Percentiles rank a stretch among this genome's conserved stretches.
Evolutionary conservation across 2,888 invertebrate genomes (phyloP).

Genomic region (Horisme vitalbata): DNA sequence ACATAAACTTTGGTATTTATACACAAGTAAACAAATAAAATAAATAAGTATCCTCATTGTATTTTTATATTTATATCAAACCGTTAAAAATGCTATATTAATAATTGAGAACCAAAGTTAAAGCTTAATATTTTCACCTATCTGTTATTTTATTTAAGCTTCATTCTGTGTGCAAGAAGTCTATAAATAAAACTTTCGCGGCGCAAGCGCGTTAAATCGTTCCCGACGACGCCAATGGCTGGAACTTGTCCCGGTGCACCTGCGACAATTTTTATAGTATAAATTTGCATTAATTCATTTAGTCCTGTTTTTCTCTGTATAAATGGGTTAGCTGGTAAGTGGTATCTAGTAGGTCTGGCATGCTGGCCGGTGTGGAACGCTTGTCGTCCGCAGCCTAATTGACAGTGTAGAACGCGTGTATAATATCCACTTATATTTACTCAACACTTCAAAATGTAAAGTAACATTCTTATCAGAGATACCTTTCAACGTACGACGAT

Average conservation of each 20-base stretch:
- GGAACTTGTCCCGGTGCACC: constrained; percentile 78
- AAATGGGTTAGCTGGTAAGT: constrained; percentile 82
- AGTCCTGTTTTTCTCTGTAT: constrained; percentile 77
- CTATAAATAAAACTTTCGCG: constrained; percentile 78
- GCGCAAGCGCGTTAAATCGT: constrained; percentile 78
- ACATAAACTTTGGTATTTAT: too few relatives aligned
- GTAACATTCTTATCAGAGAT: constrained; percentile 11
- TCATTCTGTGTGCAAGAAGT: constrained; percentile 44
- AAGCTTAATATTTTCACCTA: not conserved
- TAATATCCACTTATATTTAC: constrained; percentile 26
- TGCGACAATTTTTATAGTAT: constrained; percentile 83
- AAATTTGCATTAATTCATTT: constrained; percentile 83
- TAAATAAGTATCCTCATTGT: too few relatives aligned
- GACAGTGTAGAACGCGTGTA: constrained; percentile 37
- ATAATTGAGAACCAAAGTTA: too few relatives aligned
- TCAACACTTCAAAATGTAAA: constrained; percentile 12
- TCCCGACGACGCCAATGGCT: constrained; percentile 67
- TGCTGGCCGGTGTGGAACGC: constrained; percentile 36
- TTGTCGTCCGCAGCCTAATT: constrained; percentile 41
- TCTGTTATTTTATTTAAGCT: not conserved
- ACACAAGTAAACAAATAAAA: too few relatives aligned
- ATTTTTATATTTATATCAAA: too few relatives aligned
- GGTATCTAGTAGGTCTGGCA: constrained; percentile 61
- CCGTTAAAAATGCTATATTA: too few relatives aligned
- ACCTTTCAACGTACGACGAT: constrained; percentile 6